These are phyloP conservation scores for Syngnathus rostellatus DNA, from an alignment of 2,797 vertebrate species.

Conservation along the genomic window DNA sequence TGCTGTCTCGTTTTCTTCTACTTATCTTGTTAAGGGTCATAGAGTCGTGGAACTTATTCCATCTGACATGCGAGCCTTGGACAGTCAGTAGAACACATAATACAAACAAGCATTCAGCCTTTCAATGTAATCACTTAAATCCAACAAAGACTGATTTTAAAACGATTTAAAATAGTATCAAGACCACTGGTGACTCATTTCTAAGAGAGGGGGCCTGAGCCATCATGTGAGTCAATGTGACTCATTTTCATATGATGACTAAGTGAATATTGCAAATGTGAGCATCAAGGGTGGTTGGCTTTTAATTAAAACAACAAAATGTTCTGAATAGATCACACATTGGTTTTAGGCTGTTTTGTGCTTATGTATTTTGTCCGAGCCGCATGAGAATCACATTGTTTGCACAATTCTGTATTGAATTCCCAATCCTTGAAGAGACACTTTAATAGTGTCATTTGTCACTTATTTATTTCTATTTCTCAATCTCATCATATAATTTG, in stretches of 20 bases:
- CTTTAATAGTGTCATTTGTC: too few relatives aligned
- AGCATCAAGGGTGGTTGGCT: slow-evolving; percentile 29
- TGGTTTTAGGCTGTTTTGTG: not conserved
- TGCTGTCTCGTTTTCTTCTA: not conserved
- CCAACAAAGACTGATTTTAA: not conserved
- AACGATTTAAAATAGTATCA: not conserved
- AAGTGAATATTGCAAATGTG: slow-evolving; percentile 39
- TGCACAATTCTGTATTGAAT: not conserved
- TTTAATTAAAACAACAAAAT: slow-evolving; percentile 21
- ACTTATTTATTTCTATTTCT: slow-evolving; percentile 16
- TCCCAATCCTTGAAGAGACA: not conserved
- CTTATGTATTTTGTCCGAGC: not conserved
- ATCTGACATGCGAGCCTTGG: not conserved
- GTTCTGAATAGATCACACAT: slow-evolving; percentile 4
- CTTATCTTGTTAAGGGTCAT: not conserved
- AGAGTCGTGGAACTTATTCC: not conserved
- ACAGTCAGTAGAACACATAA: not conserved
- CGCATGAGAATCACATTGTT: slow-evolving; percentile 1
- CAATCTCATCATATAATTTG: slow-evolving; percentile 14
- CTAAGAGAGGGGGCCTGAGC: slow-evolving; percentile 1
- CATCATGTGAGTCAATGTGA: slow-evolving; percentile 21
- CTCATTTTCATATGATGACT: slow-evolving; percentile 32
- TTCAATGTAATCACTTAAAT: too few relatives aligned
- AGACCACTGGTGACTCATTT: not conserved
- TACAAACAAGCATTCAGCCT: not conserved